A percentile compares a stretch with the other conserved stretches of the same genome.
phyloP scores from a whole-genome alignment of 2,113 vertebrate species.

The Trinectes maculatus region DNA sequence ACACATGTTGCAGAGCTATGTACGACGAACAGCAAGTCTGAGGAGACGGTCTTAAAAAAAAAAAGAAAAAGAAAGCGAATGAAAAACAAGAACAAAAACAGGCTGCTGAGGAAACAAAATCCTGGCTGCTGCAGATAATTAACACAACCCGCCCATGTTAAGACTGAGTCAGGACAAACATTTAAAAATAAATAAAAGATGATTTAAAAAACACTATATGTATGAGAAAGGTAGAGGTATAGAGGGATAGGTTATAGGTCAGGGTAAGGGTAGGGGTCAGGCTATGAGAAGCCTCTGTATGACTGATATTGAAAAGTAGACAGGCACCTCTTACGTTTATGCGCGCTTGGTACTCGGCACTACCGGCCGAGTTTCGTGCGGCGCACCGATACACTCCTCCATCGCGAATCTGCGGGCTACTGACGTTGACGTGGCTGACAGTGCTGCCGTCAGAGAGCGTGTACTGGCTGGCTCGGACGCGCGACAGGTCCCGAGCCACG shows the following conservation, averaged over 20 bases:
- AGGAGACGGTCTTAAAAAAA: constrained; percentile 27
- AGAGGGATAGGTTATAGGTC: constrained; percentile 57
- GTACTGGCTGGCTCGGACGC: constrained; percentile 93
- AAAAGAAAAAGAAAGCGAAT: constrained; percentile 7
- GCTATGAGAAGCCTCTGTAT: constrained; percentile 84
- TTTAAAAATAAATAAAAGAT: neutral
- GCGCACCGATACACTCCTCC: constrained; percentile 99
- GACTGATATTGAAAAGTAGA: constrained; percentile 99
- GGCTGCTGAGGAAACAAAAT: constrained; percentile 18
- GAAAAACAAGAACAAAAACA: constrained; percentile 11
- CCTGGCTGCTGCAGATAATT: neutral
- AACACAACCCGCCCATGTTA: neutral
- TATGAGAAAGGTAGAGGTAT: constrained; percentile 36
- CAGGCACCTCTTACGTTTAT: constrained; percentile 99
- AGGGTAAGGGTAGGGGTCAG: constrained; percentile 65
- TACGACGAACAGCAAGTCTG: neutral
- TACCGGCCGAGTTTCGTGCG: constrained; percentile 98
- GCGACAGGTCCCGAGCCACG: constrained; percentile 87
- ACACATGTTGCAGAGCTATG: constrained; percentile 2
- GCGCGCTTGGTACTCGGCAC: constrained; percentile 99
- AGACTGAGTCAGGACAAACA: constrained; percentile 16
- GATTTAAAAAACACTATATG: constrained; percentile 3
- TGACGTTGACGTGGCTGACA: constrained; percentile 96
- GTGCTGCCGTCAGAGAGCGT: constrained; percentile 95
- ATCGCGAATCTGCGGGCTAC: constrained; percentile 94